Evolutionary conservation across 2,797 vertebrate genomes (phyloP), one percentile per base, ranked within the genome.

Genomic region (Podarcis siculus): DNA sequence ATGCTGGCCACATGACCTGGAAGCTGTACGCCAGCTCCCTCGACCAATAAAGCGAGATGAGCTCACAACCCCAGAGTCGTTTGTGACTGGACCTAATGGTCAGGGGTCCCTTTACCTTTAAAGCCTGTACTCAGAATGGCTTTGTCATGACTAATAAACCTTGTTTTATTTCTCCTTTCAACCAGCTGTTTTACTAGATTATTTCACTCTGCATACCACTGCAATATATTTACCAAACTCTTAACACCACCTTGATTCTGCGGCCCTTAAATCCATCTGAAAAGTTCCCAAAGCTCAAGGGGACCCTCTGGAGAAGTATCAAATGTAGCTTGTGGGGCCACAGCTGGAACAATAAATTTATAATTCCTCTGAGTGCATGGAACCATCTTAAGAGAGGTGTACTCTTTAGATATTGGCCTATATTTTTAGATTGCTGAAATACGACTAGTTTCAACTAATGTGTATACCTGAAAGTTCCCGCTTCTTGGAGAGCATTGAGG

Each of bases 401-500:
- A 5, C 35, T 25, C 58, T 37, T 23, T 37, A 13, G 15, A 58
- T 79, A 2, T 1, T 79, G 77, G 2, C 3, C 45, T 0, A 35
- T 49, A 12, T 71, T 32, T 64, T 73, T 73, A 81, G 91, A 71
- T 32, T 19, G 84, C 45, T 78, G 37, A 58, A 86, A 86, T 42
- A 42, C 3, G 17, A 2, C n/a, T 83, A 76, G 32, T 30, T 0
- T 32, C 19, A 32, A 23, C 17, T 1, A n/a, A 69, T 87, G 67
- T 75, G 0, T 89, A 91, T 91, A 99, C 99, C 98, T 98, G 96
- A 99, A 99, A 5, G 99, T 99, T 23, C 98, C 98, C 2, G 98
- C 98, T 96, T 99, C 99, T 95, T 99, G 99, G 35, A 99, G 95
- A 2, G 98, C 98, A 58, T 97, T 97, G n/a, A 98, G 97, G 93